Evolutionary conservation across 2,113 vertebrate genomes (phyloP), one percentile per base, ranked within the genome.

Genomic region (Cynopterus brachyotis): DNA sequence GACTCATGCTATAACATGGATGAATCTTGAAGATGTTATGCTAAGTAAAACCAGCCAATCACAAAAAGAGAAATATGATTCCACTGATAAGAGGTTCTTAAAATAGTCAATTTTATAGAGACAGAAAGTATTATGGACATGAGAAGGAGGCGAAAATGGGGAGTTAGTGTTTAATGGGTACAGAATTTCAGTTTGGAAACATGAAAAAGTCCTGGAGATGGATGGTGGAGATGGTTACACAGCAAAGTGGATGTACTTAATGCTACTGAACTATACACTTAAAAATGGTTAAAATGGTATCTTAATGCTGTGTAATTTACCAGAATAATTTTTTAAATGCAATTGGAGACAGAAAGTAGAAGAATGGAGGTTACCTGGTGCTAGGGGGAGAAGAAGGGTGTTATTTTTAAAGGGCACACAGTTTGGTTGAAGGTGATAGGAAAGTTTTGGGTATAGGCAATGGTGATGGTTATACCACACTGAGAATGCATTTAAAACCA

Each of bases 61-160:
- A 37, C 47, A 12, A 37, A 72, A 69, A 66, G 53, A 86, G 35
- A 92, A 40, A 20, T n/a, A 0, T 16, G 35, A 60, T 7, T 26
- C 24, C 20, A 10, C 22, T 42, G 47, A 42, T 3, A 13, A 0
- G 20, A 62, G 3, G 19, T 7, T 13, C 20, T 32, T 15, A 22
- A 10, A 19, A 28, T 6, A 24, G 59, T 62, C n/a, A 66, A 24
- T 19, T 35, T 59, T 50, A 12, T 20, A 32, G 69, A 53, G 17
- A 35, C 26, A 50, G 83, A 40, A 75, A 59, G 30, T 17, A 12
- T 8, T 24, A 37, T 1, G 7, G 15, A 6, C 47, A 60, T 35
- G 40, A 37, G 8, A 50, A 28, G 9, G 13, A 37, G 1, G 2
- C 10, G 9, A 17, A 7, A 3, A 10, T 6, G 0, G 16, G 45